A percentile compares a stretch with the other conserved stretches of the same genome.
Evolutionary conservation across 2,113 vertebrate genomes (phyloP).

Genomic region (Manacus vitellinus): DNA sequence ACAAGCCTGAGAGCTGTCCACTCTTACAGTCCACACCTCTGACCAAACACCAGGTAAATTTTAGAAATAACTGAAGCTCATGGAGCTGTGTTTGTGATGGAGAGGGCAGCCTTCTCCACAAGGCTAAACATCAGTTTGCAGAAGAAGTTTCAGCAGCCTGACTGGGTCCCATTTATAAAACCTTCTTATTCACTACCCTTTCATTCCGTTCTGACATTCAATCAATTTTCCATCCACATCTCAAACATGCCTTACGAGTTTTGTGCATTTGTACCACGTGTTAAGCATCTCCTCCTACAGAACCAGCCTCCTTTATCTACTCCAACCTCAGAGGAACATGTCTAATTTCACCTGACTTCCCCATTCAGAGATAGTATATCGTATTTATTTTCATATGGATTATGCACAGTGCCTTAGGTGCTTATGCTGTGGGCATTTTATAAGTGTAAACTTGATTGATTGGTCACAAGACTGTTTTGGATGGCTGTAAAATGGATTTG

Average conservation of each 20-base stretch:
- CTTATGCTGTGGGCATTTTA: constrained; percentile 6
- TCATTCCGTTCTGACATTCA: not conserved
- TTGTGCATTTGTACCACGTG: not conserved
- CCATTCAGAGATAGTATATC: not conserved
- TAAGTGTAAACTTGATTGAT: constrained; percentile 62
- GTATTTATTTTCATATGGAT: constrained; percentile 35
- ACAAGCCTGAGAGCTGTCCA: not conserved
- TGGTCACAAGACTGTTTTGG: constrained; percentile 63
- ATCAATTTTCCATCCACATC: constrained; percentile 22
- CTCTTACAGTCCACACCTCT: not conserved
- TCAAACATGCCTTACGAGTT: not conserved
- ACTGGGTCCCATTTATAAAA: not conserved
- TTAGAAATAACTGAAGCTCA: not conserved
- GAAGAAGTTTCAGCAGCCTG: not conserved
- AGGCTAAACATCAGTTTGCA: not conserved
- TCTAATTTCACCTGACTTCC: constrained; percentile 46
- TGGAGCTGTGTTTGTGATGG: not conserved
- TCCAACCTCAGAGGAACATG: constrained; percentile 22
- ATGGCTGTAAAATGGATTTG: constrained; percentile 68
- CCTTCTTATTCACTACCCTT: not conserved
- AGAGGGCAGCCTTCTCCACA: not conserved
- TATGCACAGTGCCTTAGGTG: constrained; percentile 27
- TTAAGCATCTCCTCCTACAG: not conserved
- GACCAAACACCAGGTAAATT: not conserved
- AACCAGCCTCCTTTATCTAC: not conserved